Percentiles rank a stretch among this genome's conserved stretches.
These are phyloP conservation scores for Netelia virgata DNA, from an alignment of 2,888 invertebrate species.

Conservation along the genomic window DNA sequence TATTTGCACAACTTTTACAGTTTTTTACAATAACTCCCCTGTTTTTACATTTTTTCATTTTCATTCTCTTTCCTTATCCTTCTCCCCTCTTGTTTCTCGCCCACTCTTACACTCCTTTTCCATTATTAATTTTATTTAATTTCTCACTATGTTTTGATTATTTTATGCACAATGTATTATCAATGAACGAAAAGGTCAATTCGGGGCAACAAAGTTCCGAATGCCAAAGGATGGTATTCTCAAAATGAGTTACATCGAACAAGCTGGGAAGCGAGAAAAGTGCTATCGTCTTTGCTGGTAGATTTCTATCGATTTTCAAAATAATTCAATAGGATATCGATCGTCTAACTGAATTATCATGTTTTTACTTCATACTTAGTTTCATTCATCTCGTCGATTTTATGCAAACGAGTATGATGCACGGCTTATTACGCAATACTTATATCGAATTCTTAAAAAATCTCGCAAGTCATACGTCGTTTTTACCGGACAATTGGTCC, in stretches of 20 bases:
- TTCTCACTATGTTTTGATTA: neutral
- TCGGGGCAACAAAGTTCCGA: constrained; percentile 74
- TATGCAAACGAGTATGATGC: constrained; percentile 89
- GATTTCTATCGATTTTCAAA: constrained; percentile 47
- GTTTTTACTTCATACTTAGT: constrained; percentile 82
- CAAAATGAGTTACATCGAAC: constrained; percentile 95
- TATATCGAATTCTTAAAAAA: constrained; percentile 87
- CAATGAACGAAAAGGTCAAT: constrained; percentile 67
- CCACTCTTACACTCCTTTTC: no score
- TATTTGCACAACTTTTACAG: no score
- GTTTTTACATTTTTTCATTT: no score
- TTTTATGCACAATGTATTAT: neutral
- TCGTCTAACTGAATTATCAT: neutral
- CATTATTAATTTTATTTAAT: neutral
- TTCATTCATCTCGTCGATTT: constrained; percentile 91
- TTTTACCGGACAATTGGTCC: constrained; percentile 85
- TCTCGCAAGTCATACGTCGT: constrained; percentile 86
- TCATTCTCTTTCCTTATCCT: no score
- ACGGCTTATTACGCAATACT: constrained; percentile 88
- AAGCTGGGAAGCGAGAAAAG: constrained; percentile 93
- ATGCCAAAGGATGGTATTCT: constrained; percentile 78
- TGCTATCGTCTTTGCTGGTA: constrained; percentile 93
- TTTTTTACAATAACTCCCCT: no score
- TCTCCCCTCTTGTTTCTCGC: no score
- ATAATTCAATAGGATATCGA: neutral